Conservation (phyloP, 2,113 vertebrate species). For the Dromas ardeola region DNA sequence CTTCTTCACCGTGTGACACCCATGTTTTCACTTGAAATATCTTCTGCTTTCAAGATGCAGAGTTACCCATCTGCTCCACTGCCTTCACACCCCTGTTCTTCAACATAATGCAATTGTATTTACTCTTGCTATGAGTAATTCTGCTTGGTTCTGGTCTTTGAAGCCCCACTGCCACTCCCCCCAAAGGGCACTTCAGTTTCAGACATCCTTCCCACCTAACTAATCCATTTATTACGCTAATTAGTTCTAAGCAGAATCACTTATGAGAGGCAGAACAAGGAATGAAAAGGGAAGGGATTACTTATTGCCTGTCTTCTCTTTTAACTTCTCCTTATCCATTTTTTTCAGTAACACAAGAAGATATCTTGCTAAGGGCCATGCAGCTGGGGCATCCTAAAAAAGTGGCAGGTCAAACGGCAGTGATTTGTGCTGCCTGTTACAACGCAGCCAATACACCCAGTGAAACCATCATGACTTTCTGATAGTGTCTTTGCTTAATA, state of each 20-base stretch:
- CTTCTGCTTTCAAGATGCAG: not conserved
- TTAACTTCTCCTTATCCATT: not conserved
- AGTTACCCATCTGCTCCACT: not conserved
- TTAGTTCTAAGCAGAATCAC: not conserved
- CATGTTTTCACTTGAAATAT: not conserved
- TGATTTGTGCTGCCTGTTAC: not conserved
- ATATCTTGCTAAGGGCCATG: not conserved
- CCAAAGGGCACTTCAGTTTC: not conserved
- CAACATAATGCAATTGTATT: not conserved
- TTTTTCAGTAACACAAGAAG: not conserved
- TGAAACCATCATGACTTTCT: not conserved
- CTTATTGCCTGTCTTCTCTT: not conserved
- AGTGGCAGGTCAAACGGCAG: not conserved
- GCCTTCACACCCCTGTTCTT: not conserved
- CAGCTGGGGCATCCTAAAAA: not conserved
- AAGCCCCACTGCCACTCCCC: not conserved
- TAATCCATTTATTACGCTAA: not conserved
- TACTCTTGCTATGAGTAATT: not conserved
- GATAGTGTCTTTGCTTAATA: not conserved
- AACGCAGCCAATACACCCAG: not conserved
- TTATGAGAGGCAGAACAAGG: not conserved
- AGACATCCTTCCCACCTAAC: not conserved
- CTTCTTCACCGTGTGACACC: not conserved
- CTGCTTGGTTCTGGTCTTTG: not conserved
- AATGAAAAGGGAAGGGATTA: not conserved